Evolutionary conservation across 2,888 invertebrate species (phyloP), one percentile per base, ranked within the genome.

Genomic region (Prosopocoilus inquinatus): DNA sequence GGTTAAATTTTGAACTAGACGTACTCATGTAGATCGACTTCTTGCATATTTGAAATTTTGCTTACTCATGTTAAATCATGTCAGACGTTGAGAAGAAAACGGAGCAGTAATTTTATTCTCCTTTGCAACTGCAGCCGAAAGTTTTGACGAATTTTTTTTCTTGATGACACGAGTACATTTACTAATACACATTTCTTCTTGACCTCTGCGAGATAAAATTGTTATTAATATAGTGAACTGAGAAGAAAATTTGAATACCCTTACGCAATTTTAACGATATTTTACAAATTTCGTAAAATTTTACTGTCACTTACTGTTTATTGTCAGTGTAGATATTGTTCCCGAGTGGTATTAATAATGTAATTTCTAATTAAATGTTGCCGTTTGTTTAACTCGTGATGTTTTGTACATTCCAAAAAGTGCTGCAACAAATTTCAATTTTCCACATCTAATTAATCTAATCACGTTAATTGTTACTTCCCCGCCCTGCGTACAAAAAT

Each of bases 211-310:
- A 36, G 55, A 57, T 44, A 51, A 65, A 70, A 71, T 69, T 72
- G 72, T 72, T 72, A 72, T 71, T 68, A 55, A 63, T 70, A 70
- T 73, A 72, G 70, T 70, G 71, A 72, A 70, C 70, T 69, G 70
- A 67, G 69, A 66, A 68, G 64, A 66, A 62, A 68, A 70, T 71
- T 71, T 72, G 69, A 72, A 72, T 71, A 71, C 70, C 65, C 67
- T 69, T 72, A 71, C 69, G 68, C 68, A 66, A 66, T 66, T 66
- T 68, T 59, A 59, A 60, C 53, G 62, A 61, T 12, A 36, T 36
- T 36, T 36, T 36, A 36, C 63, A 61, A 64, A 63, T 62, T 65
- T 63, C 62, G 58, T 55, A 45, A 9, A 9, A 38, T 43, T 50
- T 41, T 33, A 43, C 44, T 32, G 43, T 46, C 36, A 52, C 47